phyloP scores from a whole-genome alignment of 1,140 invertebrate genomes.

The Heliconius melpomene region DNA sequence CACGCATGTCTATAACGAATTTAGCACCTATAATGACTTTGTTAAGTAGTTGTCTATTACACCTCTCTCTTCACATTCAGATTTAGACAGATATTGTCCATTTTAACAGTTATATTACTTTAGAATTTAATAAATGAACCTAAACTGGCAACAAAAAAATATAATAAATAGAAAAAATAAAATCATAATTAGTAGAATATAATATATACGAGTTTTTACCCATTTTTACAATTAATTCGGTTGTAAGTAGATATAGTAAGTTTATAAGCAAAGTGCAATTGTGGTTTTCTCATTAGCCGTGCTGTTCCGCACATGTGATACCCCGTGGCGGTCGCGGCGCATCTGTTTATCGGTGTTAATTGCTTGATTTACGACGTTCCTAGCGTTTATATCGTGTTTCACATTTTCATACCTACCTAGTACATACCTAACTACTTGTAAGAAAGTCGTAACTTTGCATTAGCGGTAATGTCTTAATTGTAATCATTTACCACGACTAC shows the following conservation, averaged over 20 bases:
- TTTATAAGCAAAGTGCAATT: background rate
- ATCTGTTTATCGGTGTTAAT: slow-evolving; percentile 40
- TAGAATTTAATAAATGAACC: background rate
- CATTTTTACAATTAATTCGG: background rate
- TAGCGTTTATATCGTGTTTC: slow-evolving; percentile 14
- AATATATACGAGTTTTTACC: too few species aligned
- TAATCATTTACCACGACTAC: background rate
- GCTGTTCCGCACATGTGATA: slow-evolving; percentile 12
- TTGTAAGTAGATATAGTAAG: background rate
- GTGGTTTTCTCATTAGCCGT: slow-evolving; percentile 6
- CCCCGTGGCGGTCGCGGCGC: slow-evolving; percentile 12
- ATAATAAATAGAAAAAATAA: too few species aligned
- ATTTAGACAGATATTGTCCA: background rate
- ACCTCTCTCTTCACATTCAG: background rate
- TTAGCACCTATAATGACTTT: background rate
- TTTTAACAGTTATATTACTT: background rate
- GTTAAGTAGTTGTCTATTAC: background rate
- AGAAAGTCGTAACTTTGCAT: background rate
- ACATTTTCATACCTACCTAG: slow-evolving; percentile 3
- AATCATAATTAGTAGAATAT: too few species aligned
- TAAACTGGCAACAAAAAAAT: too few species aligned
- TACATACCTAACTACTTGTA: background rate
- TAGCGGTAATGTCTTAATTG: background rate
- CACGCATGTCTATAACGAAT: background rate
- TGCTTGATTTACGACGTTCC: slow-evolving; percentile 34